A percentile compares a stretch with the other conserved stretches of the same genome.
phyloP scores from a whole-genome alignment of 1,140 invertebrate genomes.

The Tenebrio molitor region DNA sequence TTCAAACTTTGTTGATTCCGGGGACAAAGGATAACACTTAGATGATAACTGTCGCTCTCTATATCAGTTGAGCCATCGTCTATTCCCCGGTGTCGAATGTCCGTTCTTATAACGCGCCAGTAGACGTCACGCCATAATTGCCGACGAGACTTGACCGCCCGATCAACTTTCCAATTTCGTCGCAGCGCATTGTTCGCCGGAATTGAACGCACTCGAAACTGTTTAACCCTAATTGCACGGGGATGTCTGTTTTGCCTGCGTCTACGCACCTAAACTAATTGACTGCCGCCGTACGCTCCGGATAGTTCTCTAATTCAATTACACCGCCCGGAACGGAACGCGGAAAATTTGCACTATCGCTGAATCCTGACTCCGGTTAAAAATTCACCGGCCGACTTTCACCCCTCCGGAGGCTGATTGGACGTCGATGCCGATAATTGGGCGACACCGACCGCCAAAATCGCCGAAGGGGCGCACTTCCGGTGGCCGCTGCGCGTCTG shows the following conservation, averaged over 20 bases:
- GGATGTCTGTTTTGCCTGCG: constrained; percentile 13
- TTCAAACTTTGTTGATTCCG: constrained; percentile 44
- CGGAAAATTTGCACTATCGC: constrained; percentile 2
- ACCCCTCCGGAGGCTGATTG: too few relatives aligned
- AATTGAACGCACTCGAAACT: constrained; percentile 12
- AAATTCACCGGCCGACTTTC: too few relatives aligned
- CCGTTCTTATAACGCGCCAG: constrained; percentile 24
- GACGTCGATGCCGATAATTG: too few relatives aligned
- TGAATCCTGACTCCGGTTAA: too few relatives aligned
- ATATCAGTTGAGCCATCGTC: constrained; percentile 42
- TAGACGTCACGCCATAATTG: constrained; percentile 21
- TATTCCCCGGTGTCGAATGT: constrained; percentile 36
- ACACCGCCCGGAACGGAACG: constrained; percentile 6
- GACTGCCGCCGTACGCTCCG: neutral
- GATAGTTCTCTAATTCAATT: constrained; percentile 29
- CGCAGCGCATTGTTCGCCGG: constrained; percentile 10
- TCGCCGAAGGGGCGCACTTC: too few relatives aligned
- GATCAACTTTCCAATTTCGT: constrained; percentile 36
- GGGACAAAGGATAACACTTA: constrained; percentile 46
- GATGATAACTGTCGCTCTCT: constrained; percentile 47
- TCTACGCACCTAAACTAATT: constrained; percentile 27
- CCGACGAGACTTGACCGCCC: constrained; percentile 19
- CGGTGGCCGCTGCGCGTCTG: too few relatives aligned
- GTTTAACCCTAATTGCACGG: constrained; percentile 22
- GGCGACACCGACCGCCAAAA: too few relatives aligned